Conservation (phyloP, 2,888 invertebrate species). For the Orthonevra nobilis region DNA sequence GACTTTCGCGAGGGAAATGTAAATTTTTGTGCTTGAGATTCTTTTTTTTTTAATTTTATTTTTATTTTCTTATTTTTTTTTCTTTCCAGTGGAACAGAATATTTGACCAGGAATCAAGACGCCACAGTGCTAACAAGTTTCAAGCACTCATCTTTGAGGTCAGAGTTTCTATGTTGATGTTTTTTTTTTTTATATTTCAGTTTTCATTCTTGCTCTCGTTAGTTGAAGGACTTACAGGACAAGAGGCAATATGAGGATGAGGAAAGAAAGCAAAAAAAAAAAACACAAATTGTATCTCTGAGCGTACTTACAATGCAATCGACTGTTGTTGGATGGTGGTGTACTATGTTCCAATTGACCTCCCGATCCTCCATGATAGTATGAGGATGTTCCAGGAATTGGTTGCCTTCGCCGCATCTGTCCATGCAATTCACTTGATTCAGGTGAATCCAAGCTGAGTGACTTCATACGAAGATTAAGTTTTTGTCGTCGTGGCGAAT, state of each 20-base stretch:
- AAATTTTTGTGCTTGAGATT: conserved; percentile 38
- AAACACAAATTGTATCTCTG: conserved; percentile 35
- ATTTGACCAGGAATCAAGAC: conserved; percentile 44
- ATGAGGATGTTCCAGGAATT: conserved; percentile 70
- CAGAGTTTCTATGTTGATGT: conserved; percentile 39
- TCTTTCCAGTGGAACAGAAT: conserved; percentile 8
- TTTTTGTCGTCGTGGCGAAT: conserved; percentile 97
- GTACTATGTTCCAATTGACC: conserved; percentile 80
- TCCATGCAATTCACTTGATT: conserved; percentile 90
- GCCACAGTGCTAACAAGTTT: conserved; percentile 54
- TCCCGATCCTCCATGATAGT: conserved; percentile 79
- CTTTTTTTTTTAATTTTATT: conserved; percentile 14
- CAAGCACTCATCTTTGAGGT: conserved; percentile 57
- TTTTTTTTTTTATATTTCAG: conserved; percentile 7
- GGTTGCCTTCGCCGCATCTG: conserved; percentile 85
- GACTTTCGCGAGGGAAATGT: conserved; percentile 20
- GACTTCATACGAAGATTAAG: conserved; percentile 99
- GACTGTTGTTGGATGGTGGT: conserved; percentile 82
- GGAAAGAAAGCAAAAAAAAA: conserved; percentile 11
- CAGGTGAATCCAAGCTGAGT: conserved; percentile 97
- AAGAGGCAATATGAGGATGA: conserved; percentile 28
- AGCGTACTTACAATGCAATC: conserved; percentile 83
- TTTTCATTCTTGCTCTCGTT: conserved; percentile 49
- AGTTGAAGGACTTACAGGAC: conserved; percentile 57
- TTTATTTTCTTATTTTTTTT: conserved; percentile 15